Conservation (phyloP, 2,888 invertebrate species). For the Drosophila percnosoma region DNA sequence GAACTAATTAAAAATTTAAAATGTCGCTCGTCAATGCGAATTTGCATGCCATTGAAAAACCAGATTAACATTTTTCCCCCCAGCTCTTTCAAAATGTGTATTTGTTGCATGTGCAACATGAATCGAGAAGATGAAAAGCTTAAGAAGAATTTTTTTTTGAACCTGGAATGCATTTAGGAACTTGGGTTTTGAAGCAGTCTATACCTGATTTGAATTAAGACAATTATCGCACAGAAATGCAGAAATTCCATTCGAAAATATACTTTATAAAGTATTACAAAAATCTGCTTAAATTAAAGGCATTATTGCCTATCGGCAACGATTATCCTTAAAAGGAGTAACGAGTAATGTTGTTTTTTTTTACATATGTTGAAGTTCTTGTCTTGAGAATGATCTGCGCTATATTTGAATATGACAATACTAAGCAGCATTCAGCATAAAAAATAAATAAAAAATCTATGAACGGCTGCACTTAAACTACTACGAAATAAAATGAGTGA, state of each 20-base stretch:
- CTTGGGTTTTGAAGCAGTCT: not conserved
- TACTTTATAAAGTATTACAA: not conserved
- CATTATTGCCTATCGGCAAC: too few relatives aligned
- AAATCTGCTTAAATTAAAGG: not conserved
- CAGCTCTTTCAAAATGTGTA: not conserved
- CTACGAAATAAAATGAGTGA: not conserved
- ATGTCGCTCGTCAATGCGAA: conserved; percentile 20
- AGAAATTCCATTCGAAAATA: not conserved
- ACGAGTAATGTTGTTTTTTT: not conserved
- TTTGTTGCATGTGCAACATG: not conserved
- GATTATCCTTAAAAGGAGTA: not conserved
- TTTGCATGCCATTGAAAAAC: conserved; percentile 4
- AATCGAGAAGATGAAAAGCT: too few relatives aligned
- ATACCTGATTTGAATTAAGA: not conserved
- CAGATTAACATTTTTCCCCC: conserved; percentile 12
- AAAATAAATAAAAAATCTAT: too few relatives aligned
- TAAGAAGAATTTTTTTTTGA: not conserved
- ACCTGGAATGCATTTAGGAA: not conserved
- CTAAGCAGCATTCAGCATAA: not conserved
- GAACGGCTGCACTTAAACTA: too few relatives aligned
- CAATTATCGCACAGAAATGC: not conserved
- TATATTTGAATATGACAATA: not conserved
- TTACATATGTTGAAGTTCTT: not conserved
- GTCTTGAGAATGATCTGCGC: not conserved
- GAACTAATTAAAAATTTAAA: conserved; percentile 83